phyloP scores from a whole-genome alignment of 2,113 vertebrate species.

The Felis catus region DNA sequence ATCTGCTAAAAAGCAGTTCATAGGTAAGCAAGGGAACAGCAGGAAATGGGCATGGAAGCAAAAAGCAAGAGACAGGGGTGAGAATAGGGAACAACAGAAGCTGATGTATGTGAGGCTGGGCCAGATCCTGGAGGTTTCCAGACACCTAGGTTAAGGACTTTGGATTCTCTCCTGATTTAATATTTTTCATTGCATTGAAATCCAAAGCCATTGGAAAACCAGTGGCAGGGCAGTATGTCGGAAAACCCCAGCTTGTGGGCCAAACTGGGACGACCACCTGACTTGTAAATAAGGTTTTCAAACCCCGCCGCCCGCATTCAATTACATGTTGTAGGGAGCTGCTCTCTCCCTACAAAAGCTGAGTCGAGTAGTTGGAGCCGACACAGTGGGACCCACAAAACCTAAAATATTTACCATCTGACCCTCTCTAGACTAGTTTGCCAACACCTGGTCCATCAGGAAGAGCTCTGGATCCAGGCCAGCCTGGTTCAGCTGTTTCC shows the following conservation, averaged over 20 bases:
- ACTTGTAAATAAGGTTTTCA: neutral
- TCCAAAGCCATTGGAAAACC: neutral
- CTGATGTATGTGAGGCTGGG: neutral
- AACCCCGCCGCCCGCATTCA: neutral
- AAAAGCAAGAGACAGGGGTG: neutral
- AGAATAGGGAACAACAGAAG: neutral
- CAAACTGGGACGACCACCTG: neutral
- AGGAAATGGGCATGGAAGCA: neutral
- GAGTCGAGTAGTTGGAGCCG: neutral
- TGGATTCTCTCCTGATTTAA: neutral
- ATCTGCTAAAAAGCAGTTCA: no score
- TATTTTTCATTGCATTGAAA: neutral
- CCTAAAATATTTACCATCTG: conserved; percentile 22
- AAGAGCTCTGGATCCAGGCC: conserved; percentile 3
- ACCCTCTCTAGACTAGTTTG: neutral
- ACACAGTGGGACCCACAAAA: neutral
- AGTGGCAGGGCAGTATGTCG: neutral
- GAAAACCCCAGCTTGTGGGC: neutral
- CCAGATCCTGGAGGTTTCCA: neutral
- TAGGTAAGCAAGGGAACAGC: neutral
- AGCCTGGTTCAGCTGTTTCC: neutral
- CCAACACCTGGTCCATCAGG: neutral
- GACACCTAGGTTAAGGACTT: neutral
- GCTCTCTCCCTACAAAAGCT: neutral
- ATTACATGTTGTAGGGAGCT: neutral